A percentile compares a stretch with the other conserved stretches of the same genome.
Evolutionary conservation across 2,113 vertebrate genomes (phyloP).

Genomic region (Verasper variegatus): DNA sequence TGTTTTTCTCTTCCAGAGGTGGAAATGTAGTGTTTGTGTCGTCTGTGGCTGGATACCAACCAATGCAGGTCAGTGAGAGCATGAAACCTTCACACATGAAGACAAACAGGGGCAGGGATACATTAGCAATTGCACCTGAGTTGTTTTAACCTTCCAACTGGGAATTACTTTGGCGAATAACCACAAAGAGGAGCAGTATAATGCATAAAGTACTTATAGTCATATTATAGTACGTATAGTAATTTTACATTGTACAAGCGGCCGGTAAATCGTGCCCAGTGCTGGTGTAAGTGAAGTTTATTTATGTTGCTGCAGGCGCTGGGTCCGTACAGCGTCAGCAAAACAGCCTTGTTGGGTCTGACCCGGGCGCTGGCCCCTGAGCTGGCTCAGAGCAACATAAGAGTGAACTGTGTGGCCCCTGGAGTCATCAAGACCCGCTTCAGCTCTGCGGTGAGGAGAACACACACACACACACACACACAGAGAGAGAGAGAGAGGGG

Average conservation of each 20-base stretch:
- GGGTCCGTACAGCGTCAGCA: conserved; percentile 90
- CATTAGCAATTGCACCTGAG: too few species aligned
- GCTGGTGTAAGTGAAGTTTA: too few species aligned
- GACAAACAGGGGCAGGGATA: too few species aligned
- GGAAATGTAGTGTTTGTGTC: conserved; percentile 89
- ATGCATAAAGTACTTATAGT: too few species aligned
- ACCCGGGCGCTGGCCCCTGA: conserved; percentile 85
- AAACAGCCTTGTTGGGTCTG: conserved; percentile 89
- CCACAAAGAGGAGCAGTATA: too few species aligned
- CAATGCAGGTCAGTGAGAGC: conserved; percentile 79
- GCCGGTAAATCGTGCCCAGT: too few species aligned
- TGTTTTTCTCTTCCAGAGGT: conserved; percentile 77
- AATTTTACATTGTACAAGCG: too few species aligned
- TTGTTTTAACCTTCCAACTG: too few species aligned
- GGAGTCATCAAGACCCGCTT: conserved; percentile 89
- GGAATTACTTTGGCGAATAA: too few species aligned
- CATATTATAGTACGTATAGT: too few species aligned
- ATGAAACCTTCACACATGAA: too few species aligned
- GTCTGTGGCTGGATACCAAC: conserved; percentile 85
- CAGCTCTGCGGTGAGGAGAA: conserved; percentile 83
- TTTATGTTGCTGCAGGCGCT: conserved; percentile 73
- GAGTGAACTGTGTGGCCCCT: conserved; percentile 91
- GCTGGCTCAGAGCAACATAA: conserved; percentile 83
- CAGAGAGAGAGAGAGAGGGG: neutral
- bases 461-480: neutral